A percentile compares a stretch with the other conserved stretches of the same genome.
These are phyloP conservation scores for Archocentrus centrarchus DNA, from an alignment of 2,113 vertebrate species.

Conservation along the genomic window DNA sequence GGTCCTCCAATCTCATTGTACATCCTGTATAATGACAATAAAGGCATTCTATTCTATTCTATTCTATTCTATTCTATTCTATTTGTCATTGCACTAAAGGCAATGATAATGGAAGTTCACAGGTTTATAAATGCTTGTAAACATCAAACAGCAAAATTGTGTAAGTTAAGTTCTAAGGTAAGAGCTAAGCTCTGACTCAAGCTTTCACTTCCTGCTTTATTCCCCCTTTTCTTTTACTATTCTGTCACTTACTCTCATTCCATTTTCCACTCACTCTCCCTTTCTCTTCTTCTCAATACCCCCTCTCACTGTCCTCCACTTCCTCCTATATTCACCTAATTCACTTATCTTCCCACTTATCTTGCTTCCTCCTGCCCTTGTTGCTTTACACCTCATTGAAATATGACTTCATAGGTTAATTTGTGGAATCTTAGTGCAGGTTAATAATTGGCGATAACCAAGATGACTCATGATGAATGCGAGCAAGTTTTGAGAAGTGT, in stretches of 20 bases:
- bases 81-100: not conserved
- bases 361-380: slow-evolving; percentile 19
- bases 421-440: slow-evolving; percentile 42
- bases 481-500: not conserved
- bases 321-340: not conserved
- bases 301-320: not conserved
- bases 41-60: no score
- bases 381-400: slow-evolving; percentile 32
- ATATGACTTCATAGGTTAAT: slow-evolving; percentile 41
- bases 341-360: slow-evolving; percentile 19
- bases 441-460: slow-evolving; percentile 66
- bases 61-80: no score
- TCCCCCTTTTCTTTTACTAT: not conserved
- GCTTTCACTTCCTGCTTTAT: not conserved
- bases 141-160: not conserved
- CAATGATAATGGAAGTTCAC: not conserved
- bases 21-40: no score
- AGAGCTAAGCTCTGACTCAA: not conserved
- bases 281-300: not conserved
- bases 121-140: not conserved
- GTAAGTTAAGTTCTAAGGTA: not conserved
- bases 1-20: no score
- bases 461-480: slow-evolving; percentile 17
- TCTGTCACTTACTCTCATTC: not conserved
- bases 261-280: not conserved